Base-by-base conservation (phyloP, 35 echinoderm and acorn worm genomes). In the Apostichopus californicus region DNA sequence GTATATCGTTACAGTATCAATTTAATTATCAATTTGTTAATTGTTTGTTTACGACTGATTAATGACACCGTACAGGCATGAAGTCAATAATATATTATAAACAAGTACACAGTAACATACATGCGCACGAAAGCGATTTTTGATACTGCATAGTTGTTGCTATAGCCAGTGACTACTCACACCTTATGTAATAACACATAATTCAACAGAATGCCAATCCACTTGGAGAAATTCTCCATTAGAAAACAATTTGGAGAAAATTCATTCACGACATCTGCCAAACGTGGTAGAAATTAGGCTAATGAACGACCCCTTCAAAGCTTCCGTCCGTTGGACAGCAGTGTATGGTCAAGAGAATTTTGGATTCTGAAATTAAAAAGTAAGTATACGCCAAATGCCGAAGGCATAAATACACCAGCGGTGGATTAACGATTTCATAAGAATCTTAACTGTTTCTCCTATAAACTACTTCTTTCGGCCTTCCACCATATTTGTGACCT, bases 241-340 rank as follows among this genome's bases (percentile, higher is more conserved):
- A 68, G 34, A 68, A 18, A 8, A 68, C 0, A 68, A 68, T 18
- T 68, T 68, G 64, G 11, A 11, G 64, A 68, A 68, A n/a, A 83
- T 55, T 83, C 55, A 83, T 83, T 55, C 80, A 6, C n/a, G 18
- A 56, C 80, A 83, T 83, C 80, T 83, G 80, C 80, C 34, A 56
- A 55, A 83, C 9, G 52, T 12, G 55, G 46, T 18, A 83, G 80
- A 83, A 83, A 83, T 46, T 83, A 83, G 80, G 46, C 55, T 56
- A 83, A 83, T 83, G 34, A 83, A 56, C 55, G 24, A 17, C n/a
- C 34, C 80, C 80, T 83, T 83, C 80, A 83, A 83, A 83, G 80
- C 80, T 83, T 46, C 80, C 80, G 80, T 83, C 80, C 6, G 8
- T 12, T 54, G 80, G 80, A 56, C 11, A 56, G 64, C 64, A 83